Evolutionary conservation across 2,888 invertebrate species (phyloP).

Genomic region (Vanessa cardui): DNA sequence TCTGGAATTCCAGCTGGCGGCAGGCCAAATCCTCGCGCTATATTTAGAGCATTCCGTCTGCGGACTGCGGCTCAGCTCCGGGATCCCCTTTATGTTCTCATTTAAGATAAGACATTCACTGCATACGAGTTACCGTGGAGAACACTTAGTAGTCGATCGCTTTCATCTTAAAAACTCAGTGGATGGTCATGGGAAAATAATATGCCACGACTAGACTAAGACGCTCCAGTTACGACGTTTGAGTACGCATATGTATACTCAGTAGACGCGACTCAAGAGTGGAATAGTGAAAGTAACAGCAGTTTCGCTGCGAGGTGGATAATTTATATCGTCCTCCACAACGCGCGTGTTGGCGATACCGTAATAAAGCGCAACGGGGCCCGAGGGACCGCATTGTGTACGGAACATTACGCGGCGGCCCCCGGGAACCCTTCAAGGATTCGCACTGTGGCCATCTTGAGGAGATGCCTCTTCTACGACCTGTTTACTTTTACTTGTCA

Average conservation of each 20-base stretch:
- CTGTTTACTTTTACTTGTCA: conserved; percentile 1
- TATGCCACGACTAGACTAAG: background rate
- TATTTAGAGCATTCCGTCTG: conserved; percentile 39
- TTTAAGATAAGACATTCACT: conserved; percentile 5
- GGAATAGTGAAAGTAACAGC: conserved; percentile 9
- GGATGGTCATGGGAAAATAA: no score
- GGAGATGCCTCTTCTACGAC: background rate
- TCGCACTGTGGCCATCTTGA: conserved; percentile 11
- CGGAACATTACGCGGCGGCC: conserved; percentile 12
- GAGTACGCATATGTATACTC: background rate
- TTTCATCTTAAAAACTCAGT: background rate
- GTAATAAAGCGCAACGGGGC: conserved; percentile 19
- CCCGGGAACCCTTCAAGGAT: conserved; percentile 12
- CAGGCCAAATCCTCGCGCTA: conserved; percentile 33
- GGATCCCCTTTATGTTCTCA: conserved; percentile 24
- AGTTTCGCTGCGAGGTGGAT: conserved; percentile 1
- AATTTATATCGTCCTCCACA: conserved; percentile 10
- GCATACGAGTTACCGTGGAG: background rate
- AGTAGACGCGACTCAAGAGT: background rate
- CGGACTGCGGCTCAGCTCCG: conserved; percentile 12
- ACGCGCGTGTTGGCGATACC: conserved; percentile 2
- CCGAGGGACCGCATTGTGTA: conserved; percentile 25
- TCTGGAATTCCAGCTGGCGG: conserved; percentile 36
- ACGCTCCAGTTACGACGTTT: background rate
- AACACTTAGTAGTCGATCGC: background rate